Percentiles rank a stretch among this genome's conserved stretches.
These are phyloP conservation scores for Merluccius polli DNA, from an alignment of 2,797 vertebrate species.

Conservation along the genomic window DNA sequence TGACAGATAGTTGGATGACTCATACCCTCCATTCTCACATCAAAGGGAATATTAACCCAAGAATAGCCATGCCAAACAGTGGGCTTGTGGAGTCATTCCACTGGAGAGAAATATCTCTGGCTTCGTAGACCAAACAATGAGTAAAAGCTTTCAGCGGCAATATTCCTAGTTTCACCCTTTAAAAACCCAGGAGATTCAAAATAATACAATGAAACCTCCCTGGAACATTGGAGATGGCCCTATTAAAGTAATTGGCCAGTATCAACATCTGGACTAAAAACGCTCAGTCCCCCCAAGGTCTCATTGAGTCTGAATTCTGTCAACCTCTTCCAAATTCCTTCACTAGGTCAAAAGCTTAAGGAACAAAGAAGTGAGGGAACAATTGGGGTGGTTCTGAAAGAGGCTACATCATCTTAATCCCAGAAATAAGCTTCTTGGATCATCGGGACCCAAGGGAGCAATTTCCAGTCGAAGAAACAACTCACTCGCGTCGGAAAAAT, in stretches of 20 bases:
- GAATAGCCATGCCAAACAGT: conserved; percentile 47
- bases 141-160: conserved; percentile 39
- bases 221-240: conserved; percentile 46
- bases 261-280: conserved; percentile 38
- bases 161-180: conserved; percentile 43
- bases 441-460: conserved; percentile 25
- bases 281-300: conserved; percentile 31
- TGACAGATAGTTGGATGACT: conserved; percentile 52
- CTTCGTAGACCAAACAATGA: conserved; percentile 60
- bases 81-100: conserved; percentile 52
- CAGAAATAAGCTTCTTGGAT: conserved; percentile 14
- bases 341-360: conserved; percentile 24
- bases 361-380: conserved; percentile 11
- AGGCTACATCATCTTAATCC: conserved; percentile 20
- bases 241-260: conserved; percentile 45
- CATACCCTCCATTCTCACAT: conserved; percentile 48
- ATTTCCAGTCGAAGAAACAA: conserved; percentile 30
- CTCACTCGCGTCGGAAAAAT: neutral
- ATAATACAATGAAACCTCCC: conserved; percentile 41
- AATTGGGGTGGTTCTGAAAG: conserved; percentile 16
- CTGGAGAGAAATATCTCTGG: conserved; percentile 47
- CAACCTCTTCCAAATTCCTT: conserved; percentile 3
- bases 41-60: conserved; percentile 48
- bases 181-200: conserved; percentile 41
- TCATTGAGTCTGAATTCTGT: conserved; percentile 30